Conservation (phyloP, 2,797 vertebrate genomes). For the Glyptemys insculpta region DNA sequence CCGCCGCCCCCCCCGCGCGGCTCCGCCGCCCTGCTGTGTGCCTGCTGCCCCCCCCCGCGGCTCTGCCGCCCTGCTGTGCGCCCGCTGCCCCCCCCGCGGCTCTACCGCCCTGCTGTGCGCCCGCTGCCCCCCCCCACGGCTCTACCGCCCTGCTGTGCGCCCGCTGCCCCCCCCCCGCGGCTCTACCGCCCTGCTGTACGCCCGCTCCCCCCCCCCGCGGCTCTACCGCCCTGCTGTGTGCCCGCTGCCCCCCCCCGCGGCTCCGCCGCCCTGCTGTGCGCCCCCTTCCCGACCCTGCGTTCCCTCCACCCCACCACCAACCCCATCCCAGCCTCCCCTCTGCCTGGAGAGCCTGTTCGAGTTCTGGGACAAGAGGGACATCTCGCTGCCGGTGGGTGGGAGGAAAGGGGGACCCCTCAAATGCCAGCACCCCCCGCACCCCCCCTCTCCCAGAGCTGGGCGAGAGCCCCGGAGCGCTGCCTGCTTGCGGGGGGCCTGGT, state of each 20-base stretch:
- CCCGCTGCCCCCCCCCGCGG: no score
- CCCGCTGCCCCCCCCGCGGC: not conserved
- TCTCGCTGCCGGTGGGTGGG: slow-evolving; percentile 9
- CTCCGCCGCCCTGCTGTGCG: rapidly evolving
- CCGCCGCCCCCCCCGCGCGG: no score
- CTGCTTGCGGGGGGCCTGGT: not conserved
- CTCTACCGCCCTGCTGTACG: rapidly evolving
- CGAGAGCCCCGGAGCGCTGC: not conserved
- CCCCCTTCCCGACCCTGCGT: rapidly evolving
- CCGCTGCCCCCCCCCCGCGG: no score
- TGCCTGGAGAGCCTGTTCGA: slow-evolving; percentile 92
- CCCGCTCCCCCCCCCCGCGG: not conserved
- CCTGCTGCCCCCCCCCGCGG: no score
- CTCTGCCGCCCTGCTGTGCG: not conserved
- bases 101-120: rapidly evolving
- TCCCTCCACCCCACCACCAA: not conserved
- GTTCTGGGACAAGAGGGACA: slow-evolving; percentile 88
- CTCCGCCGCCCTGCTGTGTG: no score
- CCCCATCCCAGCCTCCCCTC: slow-evolving; percentile 71
- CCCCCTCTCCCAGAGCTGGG: slow-evolving; percentile 66
- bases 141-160: rapidly evolving
- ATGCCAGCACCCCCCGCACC: not conserved
- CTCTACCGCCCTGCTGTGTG: no score
- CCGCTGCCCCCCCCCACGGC: no score
- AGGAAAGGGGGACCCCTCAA: not conserved